Conservation (phyloP, 1,140 invertebrate species). For the Papilio dardanus region DNA sequence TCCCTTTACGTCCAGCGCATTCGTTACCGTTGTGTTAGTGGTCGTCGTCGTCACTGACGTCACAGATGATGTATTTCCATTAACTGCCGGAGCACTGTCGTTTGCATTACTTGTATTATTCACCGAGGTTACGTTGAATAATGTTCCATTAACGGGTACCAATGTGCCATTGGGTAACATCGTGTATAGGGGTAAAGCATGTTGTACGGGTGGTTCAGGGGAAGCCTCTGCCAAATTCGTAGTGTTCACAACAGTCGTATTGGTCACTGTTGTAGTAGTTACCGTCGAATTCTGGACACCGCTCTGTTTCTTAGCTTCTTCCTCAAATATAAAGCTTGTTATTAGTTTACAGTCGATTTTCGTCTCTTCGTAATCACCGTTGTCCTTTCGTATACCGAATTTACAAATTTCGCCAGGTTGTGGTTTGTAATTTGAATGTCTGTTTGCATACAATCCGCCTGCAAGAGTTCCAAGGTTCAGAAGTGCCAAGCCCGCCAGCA, state of each 20-base stretch:
- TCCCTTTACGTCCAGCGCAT: slow-evolving; percentile 72
- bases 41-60: slow-evolving; percentile 63
- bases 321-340: slow-evolving; percentile 68
- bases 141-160: slow-evolving; percentile 58
- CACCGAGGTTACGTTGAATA: slow-evolving; percentile 40
- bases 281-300: slow-evolving; percentile 57
- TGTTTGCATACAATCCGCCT: slow-evolving; percentile 62
- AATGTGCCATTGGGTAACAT: slow-evolving; percentile 71
- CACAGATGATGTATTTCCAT: slow-evolving; percentile 56
- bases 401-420: slow-evolving; percentile 70
- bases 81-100: slow-evolving; percentile 42
- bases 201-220: slow-evolving; percentile 36
- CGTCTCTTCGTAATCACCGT: slow-evolving; percentile 75
- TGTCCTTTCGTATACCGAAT: slow-evolving; percentile 71
- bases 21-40: slow-evolving; percentile 66
- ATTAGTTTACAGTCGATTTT: slow-evolving; percentile 75
- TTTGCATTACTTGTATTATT: slow-evolving; percentile 39
- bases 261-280: slow-evolving; percentile 64
- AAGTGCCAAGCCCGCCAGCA: slow-evolving; percentile 70
- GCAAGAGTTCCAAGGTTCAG: slow-evolving; percentile 72
- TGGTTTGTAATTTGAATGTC: slow-evolving; percentile 57
- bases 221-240: slow-evolving; percentile 43
- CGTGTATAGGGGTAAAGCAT: slow-evolving; percentile 47
- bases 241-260: slow-evolving; percentile 62
- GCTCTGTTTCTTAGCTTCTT: slow-evolving; percentile 54